Percentiles rank a stretch among this genome's conserved stretches.
Evolutionary conservation across 23 tunicate genomes (phyloP).

Genomic region (Halocynthia roretzi): DNA sequence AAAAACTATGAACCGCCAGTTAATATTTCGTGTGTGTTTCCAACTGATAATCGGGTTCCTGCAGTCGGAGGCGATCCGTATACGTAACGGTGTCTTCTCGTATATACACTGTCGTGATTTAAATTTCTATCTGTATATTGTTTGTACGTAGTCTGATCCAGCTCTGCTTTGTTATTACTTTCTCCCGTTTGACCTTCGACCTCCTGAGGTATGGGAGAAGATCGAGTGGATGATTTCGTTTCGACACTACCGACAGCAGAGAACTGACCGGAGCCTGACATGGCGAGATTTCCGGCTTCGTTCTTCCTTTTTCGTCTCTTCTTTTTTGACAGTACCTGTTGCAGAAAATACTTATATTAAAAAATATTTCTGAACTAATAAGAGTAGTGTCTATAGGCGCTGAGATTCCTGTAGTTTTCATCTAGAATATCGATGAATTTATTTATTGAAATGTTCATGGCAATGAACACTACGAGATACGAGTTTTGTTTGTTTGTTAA

Average conservation of each 20-base stretch:
- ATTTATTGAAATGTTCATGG: neutral
- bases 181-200: constrained; percentile 1
- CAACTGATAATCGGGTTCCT: constrained; percentile 5
- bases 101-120: too few species aligned
- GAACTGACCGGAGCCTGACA: constrained; percentile 4
- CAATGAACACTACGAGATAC: neutral
- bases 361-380: too few species aligned
- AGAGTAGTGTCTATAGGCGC: too few species aligned
- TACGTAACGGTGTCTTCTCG: too few species aligned
- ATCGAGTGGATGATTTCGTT: constrained; percentile 19
- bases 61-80: constrained; percentile 13
- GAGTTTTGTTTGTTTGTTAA: neutral
- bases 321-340: constrained; percentile 13
- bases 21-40: constrained; percentile 11
- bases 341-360: neutral
- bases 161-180: neutral
- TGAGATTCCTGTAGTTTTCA: too few species aligned
- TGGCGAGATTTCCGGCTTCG: neutral
- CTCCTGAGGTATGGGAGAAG: constrained; percentile 24
- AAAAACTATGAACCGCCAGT: too few species aligned
- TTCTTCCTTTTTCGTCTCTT: neutral
- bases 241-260: constrained; percentile 16
- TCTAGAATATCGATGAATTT: too few species aligned
- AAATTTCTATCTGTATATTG: too few species aligned
- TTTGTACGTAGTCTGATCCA: neutral